A percentile compares a stretch with the other conserved stretches of the same genome.
phyloP scores from a whole-genome alignment of 1,140 invertebrate species.

The Mactra quadrangularis region DNA sequence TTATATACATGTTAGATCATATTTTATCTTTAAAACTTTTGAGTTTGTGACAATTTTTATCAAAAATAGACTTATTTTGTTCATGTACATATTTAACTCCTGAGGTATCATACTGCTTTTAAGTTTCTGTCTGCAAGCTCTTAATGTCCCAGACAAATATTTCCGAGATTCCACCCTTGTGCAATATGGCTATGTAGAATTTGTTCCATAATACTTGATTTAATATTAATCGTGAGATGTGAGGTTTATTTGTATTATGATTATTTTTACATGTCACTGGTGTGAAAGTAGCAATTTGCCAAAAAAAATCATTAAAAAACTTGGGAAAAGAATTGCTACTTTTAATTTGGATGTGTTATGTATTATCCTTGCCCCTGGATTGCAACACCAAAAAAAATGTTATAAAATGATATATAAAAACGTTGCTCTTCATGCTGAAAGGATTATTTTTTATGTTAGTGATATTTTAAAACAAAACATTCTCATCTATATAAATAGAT shows the following conservation, averaged over 20 bases:
- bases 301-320: slow-evolving; percentile 43
- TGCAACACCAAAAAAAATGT: slow-evolving; percentile 27
- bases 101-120: no score
- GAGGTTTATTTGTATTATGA: slow-evolving; percentile 33
- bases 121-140: no score
- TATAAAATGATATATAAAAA: neutral
- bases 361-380: neutral
- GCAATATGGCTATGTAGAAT: slow-evolving; percentile 57
- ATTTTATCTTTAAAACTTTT: no score
- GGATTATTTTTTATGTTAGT: slow-evolving; percentile 34
- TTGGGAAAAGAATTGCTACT: slow-evolving; percentile 4
- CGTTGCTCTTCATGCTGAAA: slow-evolving; percentile 5
- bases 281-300: neutral
- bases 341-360: neutral
- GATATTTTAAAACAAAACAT: slow-evolving; percentile 32
- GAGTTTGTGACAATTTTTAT: no score
- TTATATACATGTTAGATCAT: no score
- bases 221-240: slow-evolving; percentile 6
- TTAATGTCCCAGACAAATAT: no score
- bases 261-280: slow-evolving; percentile 19
- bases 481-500: slow-evolving; percentile 48
- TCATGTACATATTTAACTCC: no score
- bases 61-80: no score
- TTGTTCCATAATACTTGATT: slow-evolving; percentile 26
- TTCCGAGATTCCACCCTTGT: slow-evolving; percentile 53